These are phyloP conservation scores for Euphydryas editha DNA, from an alignment of 2,888 invertebrate genomes.

Conservation along the genomic window DNA sequence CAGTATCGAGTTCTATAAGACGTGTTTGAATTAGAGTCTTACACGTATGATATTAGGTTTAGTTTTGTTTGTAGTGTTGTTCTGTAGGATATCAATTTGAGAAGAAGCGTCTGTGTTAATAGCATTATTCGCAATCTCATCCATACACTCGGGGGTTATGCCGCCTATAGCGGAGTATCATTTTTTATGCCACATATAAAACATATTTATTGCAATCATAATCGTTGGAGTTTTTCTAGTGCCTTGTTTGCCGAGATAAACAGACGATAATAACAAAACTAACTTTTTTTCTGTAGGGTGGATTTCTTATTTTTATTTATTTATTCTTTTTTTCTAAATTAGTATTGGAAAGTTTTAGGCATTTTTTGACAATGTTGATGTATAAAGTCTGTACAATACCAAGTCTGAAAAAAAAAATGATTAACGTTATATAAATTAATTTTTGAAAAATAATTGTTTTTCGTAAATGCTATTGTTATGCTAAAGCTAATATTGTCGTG, in stretches of 20 bases:
- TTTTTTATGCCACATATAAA: constrained; percentile 83
- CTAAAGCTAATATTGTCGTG: neutral
- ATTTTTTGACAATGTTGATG: no score
- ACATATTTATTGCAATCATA: constrained; percentile 83
- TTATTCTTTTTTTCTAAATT: neutral
- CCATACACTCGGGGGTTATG: constrained; percentile 82
- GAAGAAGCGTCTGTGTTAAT: constrained; percentile 84
- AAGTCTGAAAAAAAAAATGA: no score
- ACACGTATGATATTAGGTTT: constrained; percentile 46
- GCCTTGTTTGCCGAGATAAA: constrained; percentile 74
- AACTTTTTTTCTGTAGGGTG: constrained; percentile 24
- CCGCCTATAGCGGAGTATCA: constrained; percentile 76
- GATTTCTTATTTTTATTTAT: constrained; percentile 10
- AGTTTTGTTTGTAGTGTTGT: constrained; percentile 50
- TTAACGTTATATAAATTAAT: no score
- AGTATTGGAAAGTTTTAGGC: no score
- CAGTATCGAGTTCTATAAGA: constrained; percentile 50
- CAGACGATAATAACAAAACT: constrained; percentile 53
- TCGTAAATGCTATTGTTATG: no score
- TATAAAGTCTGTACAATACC: no score
- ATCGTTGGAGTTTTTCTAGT: constrained; percentile 76
- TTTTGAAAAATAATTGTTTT: no score
- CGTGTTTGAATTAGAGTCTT: constrained; percentile 50
- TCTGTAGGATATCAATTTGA: constrained; percentile 81
- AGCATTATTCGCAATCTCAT: constrained; percentile 84